Percentiles rank a stretch among this genome's conserved stretches.
phyloP scores from a whole-genome alignment of 2,888 invertebrate species.

The Vanessa cardui region DNA sequence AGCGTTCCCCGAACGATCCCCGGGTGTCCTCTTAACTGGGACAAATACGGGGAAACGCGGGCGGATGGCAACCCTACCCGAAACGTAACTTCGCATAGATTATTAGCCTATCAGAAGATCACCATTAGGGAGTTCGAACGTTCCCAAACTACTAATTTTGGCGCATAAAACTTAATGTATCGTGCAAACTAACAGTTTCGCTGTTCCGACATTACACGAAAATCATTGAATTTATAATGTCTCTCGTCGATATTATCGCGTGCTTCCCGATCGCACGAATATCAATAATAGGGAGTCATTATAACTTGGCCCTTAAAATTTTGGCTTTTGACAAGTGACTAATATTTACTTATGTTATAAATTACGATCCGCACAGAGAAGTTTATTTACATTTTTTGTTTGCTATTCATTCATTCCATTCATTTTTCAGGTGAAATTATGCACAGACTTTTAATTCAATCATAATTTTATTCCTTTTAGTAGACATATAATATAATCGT shows the following conservation, averaged over 20 bases:
- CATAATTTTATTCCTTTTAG: no score
- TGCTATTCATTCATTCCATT: no score
- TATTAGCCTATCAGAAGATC: conserved; percentile 45
- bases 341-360: neutral
- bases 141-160: conserved; percentile 66
- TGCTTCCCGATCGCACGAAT: conserved; percentile 17
- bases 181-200: conserved; percentile 62
- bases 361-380: neutral
- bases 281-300: conserved; percentile 7
- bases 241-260: conserved; percentile 29
- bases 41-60: no score
- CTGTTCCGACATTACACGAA: conserved; percentile 56
- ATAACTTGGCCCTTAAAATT: neutral
- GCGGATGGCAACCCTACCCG: no score
- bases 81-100: conserved; percentile 35
- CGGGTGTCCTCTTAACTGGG: no score
- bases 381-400: no score
- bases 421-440: no score
- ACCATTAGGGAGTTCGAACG: conserved; percentile 47
- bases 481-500: no score
- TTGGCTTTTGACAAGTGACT: neutral
- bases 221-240: conserved; percentile 36
- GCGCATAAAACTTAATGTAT: conserved; percentile 61
- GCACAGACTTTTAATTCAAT: no score
- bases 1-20: no score